These are phyloP conservation scores for Phrynocephalus vlangalii DNA, from an alignment of 2,797 vertebrate species.

Conservation along the genomic window DNA sequence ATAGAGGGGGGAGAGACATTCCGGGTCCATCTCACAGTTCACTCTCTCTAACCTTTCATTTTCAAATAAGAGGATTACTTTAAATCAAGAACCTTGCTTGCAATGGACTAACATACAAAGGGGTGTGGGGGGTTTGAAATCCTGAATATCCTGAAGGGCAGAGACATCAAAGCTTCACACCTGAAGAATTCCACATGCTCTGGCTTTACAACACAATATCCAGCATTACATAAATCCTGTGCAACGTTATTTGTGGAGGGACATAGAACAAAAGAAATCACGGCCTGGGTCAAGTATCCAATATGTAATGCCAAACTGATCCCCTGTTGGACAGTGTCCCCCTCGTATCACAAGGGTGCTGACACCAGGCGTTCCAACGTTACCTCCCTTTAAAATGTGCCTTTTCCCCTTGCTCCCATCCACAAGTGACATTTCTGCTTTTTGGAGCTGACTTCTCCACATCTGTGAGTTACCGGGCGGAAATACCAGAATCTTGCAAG, in stretches of 20 bases:
- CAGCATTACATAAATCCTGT: conserved; percentile 77
- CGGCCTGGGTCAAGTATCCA: conserved; percentile 75
- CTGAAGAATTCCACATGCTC: conserved; percentile 78
- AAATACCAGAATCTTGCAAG: conserved; percentile 93
- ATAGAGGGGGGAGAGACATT: conserved; percentile 50
- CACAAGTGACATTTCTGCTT: conserved; percentile 85
- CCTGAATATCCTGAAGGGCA: conserved; percentile 71
- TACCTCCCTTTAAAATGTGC: conserved; percentile 81
- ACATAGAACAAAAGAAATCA: conserved; percentile 72
- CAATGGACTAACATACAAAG: conserved; percentile 73
- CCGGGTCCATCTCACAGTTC: conserved; percentile 69
- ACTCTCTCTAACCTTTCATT: conserved; percentile 52
- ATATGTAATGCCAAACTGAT: conserved; percentile 69
- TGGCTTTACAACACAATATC: conserved; percentile 79
- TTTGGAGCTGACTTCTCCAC: conserved; percentile 84
- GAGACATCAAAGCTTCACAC: conserved; percentile 82
- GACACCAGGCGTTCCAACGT: conserved; percentile 86
- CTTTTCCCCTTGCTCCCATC: conserved; percentile 74
- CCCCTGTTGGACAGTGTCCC: conserved; percentile 68
- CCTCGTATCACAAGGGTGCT: conserved; percentile 70
- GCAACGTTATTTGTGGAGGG: conserved; percentile 70
- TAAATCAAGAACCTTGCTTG: conserved; percentile 79
- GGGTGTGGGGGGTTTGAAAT: not conserved
- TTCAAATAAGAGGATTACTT: conserved; percentile 66
- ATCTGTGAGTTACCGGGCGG: conserved; percentile 87